Evolutionary conservation across 2,888 invertebrate genomes (phyloP).

Genomic region (Thelaira solivaga): DNA sequence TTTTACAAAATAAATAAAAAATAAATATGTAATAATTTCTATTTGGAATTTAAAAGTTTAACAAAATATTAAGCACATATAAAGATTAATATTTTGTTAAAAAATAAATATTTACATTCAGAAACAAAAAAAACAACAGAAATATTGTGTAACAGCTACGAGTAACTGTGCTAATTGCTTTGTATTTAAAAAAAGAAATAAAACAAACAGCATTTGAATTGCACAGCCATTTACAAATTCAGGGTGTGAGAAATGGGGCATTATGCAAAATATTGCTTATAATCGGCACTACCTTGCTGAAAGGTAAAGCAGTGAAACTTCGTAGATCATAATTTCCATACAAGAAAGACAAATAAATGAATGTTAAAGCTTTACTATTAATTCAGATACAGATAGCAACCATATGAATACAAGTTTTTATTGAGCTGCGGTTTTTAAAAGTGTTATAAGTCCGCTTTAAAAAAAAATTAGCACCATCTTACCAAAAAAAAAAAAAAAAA

Average conservation of each 20-base stretch:
- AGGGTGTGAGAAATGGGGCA: conserved; percentile 54
- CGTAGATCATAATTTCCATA: background rate
- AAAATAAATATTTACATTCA: too few species aligned
- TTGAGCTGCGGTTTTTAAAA: too few species aligned
- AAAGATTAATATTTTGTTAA: too few species aligned
- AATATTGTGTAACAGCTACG: conserved; percentile 1
- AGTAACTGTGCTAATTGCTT: conserved; percentile 17
- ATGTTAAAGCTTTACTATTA: conserved; percentile 14
- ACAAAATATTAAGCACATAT: too few species aligned
- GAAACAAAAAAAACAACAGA: background rate
- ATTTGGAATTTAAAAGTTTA: too few species aligned
- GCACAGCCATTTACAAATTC: background rate
- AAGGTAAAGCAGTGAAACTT: background rate
- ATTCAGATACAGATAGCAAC: conserved; percentile 1
- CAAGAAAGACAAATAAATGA: background rate
- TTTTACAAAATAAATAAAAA: too few species aligned
- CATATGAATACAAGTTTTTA: conserved; percentile 30
- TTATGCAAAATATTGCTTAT: conserved; percentile 34
- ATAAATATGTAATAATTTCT: too few species aligned
- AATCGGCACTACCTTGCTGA: background rate
- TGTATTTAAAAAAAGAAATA: background rate
- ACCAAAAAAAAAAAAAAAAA: background rate
- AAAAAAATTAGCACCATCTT: too few species aligned
- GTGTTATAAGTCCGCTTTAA: too few species aligned
- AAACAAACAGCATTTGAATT: background rate